Conservation (phyloP, 1,140 invertebrate species). For the Chionoecetes opilio region DNA sequence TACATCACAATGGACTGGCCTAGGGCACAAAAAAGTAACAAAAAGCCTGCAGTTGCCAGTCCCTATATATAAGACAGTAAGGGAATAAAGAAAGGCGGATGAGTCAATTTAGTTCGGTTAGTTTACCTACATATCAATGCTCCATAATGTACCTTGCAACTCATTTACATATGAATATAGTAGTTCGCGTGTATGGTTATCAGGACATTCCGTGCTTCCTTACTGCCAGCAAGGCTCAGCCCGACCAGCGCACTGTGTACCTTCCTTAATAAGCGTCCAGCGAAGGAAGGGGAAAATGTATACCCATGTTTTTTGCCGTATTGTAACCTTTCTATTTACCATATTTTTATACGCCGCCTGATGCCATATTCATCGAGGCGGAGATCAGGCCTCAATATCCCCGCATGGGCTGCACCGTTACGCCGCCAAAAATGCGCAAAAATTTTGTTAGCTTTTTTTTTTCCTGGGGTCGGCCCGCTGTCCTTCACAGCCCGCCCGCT, state of each 20-base stretch:
- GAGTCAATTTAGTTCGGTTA: too few relatives aligned
- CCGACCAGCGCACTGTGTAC: background rate
- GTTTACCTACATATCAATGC: background rate
- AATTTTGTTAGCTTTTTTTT: background rate
- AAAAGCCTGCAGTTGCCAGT: too few relatives aligned
- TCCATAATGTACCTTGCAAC: background rate
- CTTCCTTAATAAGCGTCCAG: background rate
- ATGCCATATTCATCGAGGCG: constrained; percentile 5
- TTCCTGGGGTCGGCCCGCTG: background rate
- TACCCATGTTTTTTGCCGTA: background rate
- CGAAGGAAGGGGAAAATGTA: background rate
- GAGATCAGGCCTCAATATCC: background rate
- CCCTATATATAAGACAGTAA: too few relatives aligned
- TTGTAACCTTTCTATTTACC: background rate
- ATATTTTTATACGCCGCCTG: background rate
- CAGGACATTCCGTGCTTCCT: background rate
- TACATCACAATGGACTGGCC: too few relatives aligned
- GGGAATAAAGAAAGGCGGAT: too few relatives aligned
- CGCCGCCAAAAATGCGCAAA: background rate
- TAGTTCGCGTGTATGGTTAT: background rate
- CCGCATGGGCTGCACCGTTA: background rate
- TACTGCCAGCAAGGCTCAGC: background rate
- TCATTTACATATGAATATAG: background rate
- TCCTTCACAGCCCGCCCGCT: background rate
- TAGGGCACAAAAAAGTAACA: too few relatives aligned